Base-by-base conservation (phyloP, 1,140 invertebrate genomes). In the Eumeta japonica region DNA sequence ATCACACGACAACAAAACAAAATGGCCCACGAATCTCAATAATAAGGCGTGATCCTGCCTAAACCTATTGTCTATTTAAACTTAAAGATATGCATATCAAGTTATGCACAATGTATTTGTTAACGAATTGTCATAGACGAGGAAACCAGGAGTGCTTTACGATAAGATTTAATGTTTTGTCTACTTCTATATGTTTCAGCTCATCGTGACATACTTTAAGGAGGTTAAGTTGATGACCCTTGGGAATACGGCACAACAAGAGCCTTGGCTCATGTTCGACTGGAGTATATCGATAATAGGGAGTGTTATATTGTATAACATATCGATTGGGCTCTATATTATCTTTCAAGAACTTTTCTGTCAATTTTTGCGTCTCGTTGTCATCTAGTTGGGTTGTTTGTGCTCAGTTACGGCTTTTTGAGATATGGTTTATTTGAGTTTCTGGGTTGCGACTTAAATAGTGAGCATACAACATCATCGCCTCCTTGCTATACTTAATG, bases 401-500 rank as follows among this genome's bases (percentile, higher is more conserved):
- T 12, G 45, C 41, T 40, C 46, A 41, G 9, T 39, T 48, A 3
- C 16, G 32, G 9, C 4, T 7, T 11, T 16, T 16, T 16, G 5
- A 16, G 4, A 10, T 13, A 3, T 11, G 4, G 13, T 13, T n/a
- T 12, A 34, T 16, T 7, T 34, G n/a, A n/a, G n/a, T 19, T 4
- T 35, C 12, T 10, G 45, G 46, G 44, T 53, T 43, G 34, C 60
- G 35, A 42, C 62, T 62, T 11, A 66, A 20, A 16, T 45, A 48
- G 35, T 62, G 61, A 9, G 58, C 61, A 33, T 64, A 54, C 0
- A 27, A 11, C 46, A 57, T 43, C 7, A 41, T 5, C 27, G 16
- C 13, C 30, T 58, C 50, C 44, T 48, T 24, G 32, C 65, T 30
- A 46, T 77, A 66, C 18, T 53, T 42, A 11, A 77, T 48, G 5